A percentile compares a stretch with the other conserved stretches of the same genome.
Conservation (phyloP, 2,888 invertebrate genomes). For the Oligia latruncula region DNA sequence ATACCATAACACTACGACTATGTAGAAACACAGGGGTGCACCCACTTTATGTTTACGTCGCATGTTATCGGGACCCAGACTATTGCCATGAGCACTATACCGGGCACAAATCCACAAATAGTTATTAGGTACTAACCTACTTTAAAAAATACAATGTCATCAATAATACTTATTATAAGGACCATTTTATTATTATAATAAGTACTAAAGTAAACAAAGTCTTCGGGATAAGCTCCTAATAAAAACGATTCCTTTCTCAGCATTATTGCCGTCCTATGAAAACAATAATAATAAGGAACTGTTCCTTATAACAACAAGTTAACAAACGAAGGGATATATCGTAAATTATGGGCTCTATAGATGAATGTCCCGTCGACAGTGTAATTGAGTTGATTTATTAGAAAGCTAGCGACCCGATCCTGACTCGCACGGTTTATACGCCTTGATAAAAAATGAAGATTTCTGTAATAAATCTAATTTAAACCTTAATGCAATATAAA, state of each 20-base stretch:
- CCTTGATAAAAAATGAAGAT: background rate
- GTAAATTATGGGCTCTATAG: constrained; percentile 23
- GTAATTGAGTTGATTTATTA: constrained; percentile 31
- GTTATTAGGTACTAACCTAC: no score
- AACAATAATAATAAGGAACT: constrained; percentile 33
- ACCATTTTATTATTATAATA: background rate
- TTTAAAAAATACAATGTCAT: background rate
- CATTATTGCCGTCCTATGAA: constrained; percentile 20
- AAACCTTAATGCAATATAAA: background rate
- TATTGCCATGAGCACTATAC: background rate
- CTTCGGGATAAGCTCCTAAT: background rate
- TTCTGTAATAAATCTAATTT: background rate
- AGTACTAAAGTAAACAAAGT: background rate
- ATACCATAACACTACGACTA: no score
- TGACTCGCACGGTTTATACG: no score
- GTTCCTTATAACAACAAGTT: constrained; percentile 34
- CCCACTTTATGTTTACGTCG: background rate
- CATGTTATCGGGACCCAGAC: background rate
- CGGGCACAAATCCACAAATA: background rate
- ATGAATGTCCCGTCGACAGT: constrained; percentile 13
- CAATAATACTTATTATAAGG: background rate
- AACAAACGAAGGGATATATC: constrained; percentile 23
- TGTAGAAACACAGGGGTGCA: no score
- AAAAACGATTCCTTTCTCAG: constrained; percentile 15
- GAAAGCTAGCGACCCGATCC: background rate